Evolutionary conservation across 2,797 vertebrate genomes (phyloP).

Genomic region (Acrossocheilus wenchowensis): DNA sequence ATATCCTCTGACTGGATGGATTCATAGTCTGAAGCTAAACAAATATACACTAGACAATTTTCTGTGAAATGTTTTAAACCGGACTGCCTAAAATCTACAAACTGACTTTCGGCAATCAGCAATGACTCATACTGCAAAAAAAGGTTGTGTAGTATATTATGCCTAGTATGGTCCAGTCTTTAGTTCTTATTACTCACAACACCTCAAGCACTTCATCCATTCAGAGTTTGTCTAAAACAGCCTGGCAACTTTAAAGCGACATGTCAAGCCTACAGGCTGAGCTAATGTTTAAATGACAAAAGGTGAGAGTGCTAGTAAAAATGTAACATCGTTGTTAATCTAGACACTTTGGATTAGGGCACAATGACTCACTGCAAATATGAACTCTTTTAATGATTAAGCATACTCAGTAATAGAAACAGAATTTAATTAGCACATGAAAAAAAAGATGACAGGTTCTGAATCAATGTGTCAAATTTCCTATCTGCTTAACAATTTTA

Average conservation of each 20-base stretch:
- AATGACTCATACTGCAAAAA: not conserved
- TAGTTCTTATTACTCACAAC: not conserved
- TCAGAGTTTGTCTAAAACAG: not conserved
- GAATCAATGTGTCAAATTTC: slow-evolving; percentile 43
- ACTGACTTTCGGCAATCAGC: not conserved
- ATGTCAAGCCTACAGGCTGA: not conserved
- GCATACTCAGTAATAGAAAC: slow-evolving; percentile 21
- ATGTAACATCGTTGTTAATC: not conserved
- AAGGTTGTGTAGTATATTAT: not conserved
- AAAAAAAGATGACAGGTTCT: slow-evolving; percentile 37
- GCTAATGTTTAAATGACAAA: slow-evolving; percentile 8
- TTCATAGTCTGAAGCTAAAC: not conserved
- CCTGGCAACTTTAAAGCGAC: not conserved
- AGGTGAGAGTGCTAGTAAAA: slow-evolving; percentile 7
- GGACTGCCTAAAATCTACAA: not conserved
- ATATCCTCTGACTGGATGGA: not conserved
- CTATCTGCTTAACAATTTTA: slow-evolving; percentile 39
- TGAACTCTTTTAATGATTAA: slow-evolving; percentile 26
- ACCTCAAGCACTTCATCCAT: not conserved
- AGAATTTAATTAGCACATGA: slow-evolving; percentile 23
- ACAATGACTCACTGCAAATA: slow-evolving; percentile 24
- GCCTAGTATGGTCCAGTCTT: not conserved
- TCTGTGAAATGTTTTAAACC: not conserved
- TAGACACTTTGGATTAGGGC: slow-evolving; percentile 12
- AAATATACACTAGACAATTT: not conserved